Evolutionary conservation across 1,140 invertebrate genomes (phyloP).

Genomic region (Drosophila sproati): DNA sequence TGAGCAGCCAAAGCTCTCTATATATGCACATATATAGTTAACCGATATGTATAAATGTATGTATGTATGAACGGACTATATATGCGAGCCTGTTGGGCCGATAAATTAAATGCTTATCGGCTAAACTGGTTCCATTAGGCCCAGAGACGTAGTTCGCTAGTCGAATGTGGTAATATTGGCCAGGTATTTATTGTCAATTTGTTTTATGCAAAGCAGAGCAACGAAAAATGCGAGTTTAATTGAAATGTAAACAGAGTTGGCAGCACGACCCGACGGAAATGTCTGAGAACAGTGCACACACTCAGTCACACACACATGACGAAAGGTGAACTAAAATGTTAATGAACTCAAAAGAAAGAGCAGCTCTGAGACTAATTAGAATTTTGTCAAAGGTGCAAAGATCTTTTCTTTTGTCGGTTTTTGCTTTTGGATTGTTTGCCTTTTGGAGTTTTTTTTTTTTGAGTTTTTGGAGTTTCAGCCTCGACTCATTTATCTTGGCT

Average conservation of each 20-base stretch:
- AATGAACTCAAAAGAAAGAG: slow-evolving; percentile 37
- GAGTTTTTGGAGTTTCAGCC: slow-evolving; percentile 27
- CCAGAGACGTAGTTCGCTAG: slow-evolving; percentile 9
- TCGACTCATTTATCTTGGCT: slow-evolving; percentile 70
- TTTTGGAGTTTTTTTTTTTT: neutral
- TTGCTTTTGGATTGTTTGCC: slow-evolving; percentile 27
- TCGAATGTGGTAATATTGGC: slow-evolving; percentile 12
- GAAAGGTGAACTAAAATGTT: slow-evolving; percentile 36
- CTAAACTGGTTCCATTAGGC: slow-evolving; percentile 78
- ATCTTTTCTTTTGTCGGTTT: slow-evolving; percentile 30
- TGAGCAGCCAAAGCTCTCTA: slow-evolving; percentile 8
- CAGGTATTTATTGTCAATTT: slow-evolving; percentile 50
- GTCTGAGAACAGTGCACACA: slow-evolving; percentile 28
- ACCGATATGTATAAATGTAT: slow-evolving; percentile 6
- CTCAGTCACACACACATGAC: slow-evolving; percentile 1
- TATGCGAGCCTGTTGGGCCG: slow-evolving; percentile 48
- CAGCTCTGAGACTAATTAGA: slow-evolving; percentile 44
- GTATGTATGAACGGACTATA: slow-evolving; percentile 2
- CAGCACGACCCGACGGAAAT: slow-evolving; percentile 29
- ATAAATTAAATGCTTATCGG: slow-evolving; percentile 77
- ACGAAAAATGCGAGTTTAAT: slow-evolving; percentile 35
- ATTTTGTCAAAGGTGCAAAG: slow-evolving; percentile 55
- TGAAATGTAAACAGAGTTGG: slow-evolving; percentile 46
- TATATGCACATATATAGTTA: neutral
- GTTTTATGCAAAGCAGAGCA: slow-evolving; percentile 40